Evolutionary conservation across 2,888 invertebrate genomes (phyloP).

Genomic region (Sinopyrophorus schimmeli): DNA sequence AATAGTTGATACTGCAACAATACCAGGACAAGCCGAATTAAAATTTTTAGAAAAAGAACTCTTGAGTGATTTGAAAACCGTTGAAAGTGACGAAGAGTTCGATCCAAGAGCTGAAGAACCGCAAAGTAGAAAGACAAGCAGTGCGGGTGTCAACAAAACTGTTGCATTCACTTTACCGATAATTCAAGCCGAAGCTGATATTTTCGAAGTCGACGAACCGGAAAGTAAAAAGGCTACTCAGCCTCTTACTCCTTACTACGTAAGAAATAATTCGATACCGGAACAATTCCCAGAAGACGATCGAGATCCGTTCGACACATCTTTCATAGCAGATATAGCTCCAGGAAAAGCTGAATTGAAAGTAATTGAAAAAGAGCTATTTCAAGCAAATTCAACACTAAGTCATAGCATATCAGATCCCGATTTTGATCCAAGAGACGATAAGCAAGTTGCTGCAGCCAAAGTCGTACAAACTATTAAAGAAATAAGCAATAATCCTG

Average conservation of each 20-base stretch:
- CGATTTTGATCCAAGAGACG: constrained; percentile 62
- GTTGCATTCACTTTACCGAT: constrained; percentile 65
- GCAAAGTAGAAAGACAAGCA: constrained; percentile 14
- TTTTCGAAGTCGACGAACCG: constrained; percentile 63
- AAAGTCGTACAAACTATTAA: constrained; percentile 53
- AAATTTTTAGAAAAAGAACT: constrained; percentile 79
- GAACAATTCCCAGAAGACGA: constrained; percentile 58
- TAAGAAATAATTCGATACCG: constrained; percentile 64
- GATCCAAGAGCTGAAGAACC: constrained; percentile 73
- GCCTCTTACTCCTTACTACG: constrained; percentile 82
- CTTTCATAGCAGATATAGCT: constrained; percentile 59
- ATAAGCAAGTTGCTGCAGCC: constrained; percentile 45
- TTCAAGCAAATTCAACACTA: constrained; percentile 50
- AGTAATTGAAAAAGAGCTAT: constrained; percentile 60
- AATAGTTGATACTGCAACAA: constrained; percentile 68
- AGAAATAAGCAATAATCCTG: constrained; percentile 49
- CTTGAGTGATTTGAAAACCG: constrained; percentile 58
- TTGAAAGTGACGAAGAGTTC: constrained; percentile 77
- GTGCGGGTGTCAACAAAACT: constrained; percentile 47
- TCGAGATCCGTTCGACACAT: constrained; percentile 70
- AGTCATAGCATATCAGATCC: constrained; percentile 67
- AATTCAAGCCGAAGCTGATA: constrained; percentile 49
- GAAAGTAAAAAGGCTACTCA: constrained; percentile 63
- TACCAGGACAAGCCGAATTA: constrained; percentile 77
- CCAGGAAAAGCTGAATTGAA: constrained; percentile 63